Percentiles rank a stretch among this genome's conserved stretches.
phyloP scores from a whole-genome alignment of 2,797 vertebrate genomes.

The Sandelia bainsii region DNA sequence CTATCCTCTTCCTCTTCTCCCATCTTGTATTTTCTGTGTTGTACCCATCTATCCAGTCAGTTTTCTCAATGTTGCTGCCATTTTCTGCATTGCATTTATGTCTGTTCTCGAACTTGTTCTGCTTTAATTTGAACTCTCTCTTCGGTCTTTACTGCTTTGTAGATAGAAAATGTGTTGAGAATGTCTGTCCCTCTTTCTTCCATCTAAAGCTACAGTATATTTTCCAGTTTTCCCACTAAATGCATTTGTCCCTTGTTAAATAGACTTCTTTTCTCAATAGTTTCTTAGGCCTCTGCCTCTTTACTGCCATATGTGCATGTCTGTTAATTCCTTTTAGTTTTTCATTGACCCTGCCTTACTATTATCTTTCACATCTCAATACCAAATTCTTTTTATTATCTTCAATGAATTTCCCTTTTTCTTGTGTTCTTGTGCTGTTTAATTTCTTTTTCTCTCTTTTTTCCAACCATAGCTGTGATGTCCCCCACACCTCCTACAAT shows the following conservation, averaged over 20 bases:
- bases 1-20: too few relatives aligned
- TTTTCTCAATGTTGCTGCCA: neutral
- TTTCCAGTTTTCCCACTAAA: neutral
- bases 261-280: neutral
- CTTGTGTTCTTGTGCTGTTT: neutral
- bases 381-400: neutral
- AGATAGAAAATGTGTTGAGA: neutral
- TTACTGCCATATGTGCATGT: too few relatives aligned
- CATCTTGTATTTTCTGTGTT: neutral
- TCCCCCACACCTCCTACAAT: too few relatives aligned
- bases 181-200: neutral
- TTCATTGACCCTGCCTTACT: neutral
- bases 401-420: neutral
- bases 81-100: neutral
- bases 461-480: neutral
- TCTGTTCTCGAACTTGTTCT: neutral
- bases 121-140: neutral
- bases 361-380: neutral
- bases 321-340: neutral
- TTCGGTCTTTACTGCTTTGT: neutral
- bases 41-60: too few relatives aligned
- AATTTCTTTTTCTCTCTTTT: neutral
- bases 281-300: neutral
- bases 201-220: too few relatives aligned
- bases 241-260: neutral